A percentile compares a stretch with the other conserved stretches of the same genome.
These are phyloP conservation scores for Psococerastis gibbosa DNA, from an alignment of 2,888 invertebrate species.

Conservation along the genomic window DNA sequence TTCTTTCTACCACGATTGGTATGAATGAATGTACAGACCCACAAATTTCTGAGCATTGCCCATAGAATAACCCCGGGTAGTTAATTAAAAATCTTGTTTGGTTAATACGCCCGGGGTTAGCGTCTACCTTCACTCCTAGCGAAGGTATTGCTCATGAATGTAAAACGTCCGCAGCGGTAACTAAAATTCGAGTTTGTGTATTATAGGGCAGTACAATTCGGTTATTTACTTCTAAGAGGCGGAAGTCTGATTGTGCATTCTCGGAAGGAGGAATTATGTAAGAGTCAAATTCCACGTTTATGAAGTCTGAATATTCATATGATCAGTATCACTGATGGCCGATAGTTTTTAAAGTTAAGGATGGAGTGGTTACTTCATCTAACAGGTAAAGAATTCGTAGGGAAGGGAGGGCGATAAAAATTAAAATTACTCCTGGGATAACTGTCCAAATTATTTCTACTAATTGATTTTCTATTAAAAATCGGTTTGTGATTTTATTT, in stretches of 20 bases:
- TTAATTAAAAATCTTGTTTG: neutral
- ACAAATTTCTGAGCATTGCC: neutral
- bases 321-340: conserved; percentile 2
- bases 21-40: neutral
- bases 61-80: neutral
- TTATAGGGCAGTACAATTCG: neutral
- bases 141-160: neutral
- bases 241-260: neutral
- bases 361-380: neutral
- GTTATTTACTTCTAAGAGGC: neutral
- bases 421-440: neutral
- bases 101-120: neutral
- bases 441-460: conserved; percentile 1
- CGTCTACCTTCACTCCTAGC: neutral
- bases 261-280: neutral
- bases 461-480: neutral
- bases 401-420: neutral
- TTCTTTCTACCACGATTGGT: neutral
- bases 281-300: neutral
- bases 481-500: neutral
- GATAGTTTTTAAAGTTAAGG: neutral
- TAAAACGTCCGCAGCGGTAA: neutral
- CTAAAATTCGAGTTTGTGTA: neutral
- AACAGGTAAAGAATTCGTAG: neutral
- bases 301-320: neutral